These are phyloP conservation scores for Ceratina japonica DNA, from an alignment of 1,140 invertebrate species.

Conservation along the genomic window DNA sequence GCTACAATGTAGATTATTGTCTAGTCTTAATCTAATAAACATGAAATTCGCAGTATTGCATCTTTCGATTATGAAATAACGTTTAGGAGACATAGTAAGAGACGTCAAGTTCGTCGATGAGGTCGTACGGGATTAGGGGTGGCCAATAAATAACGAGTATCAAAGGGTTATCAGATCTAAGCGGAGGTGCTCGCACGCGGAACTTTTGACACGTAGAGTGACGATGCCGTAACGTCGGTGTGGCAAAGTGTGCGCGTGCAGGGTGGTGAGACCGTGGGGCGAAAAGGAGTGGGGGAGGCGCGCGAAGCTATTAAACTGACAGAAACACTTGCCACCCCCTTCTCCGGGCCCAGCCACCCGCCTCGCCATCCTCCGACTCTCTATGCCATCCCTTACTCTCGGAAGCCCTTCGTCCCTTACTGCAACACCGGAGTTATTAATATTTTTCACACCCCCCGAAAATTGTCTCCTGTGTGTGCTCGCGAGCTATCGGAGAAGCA, in stretches of 20 bases:
- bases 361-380: slow-evolving; percentile 54
- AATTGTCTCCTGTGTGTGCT: slow-evolving; percentile 74
- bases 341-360: slow-evolving; percentile 48
- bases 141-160: slow-evolving; percentile 68
- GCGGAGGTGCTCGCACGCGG: slow-evolving; percentile 67
- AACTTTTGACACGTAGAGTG: slow-evolving; percentile 78
- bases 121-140: slow-evolving; percentile 22
- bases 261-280: slow-evolving; percentile 54
- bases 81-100: slow-evolving; percentile 6
- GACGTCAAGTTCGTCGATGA: slow-evolving; percentile 29
- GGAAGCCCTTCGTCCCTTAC: slow-evolving; percentile 63
- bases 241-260: slow-evolving; percentile 66
- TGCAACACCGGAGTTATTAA: slow-evolving; percentile 73
- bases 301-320: slow-evolving; percentile 80
- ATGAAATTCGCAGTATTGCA: not conserved
- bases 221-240: slow-evolving; percentile 75
- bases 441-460: slow-evolving; percentile 75
- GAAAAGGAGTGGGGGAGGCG: slow-evolving; percentile 47
- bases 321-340: slow-evolving; percentile 80
- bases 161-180: slow-evolving; percentile 77
- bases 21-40: no score
- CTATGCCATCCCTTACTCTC: slow-evolving; percentile 63
- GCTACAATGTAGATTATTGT: not conserved
- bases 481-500: slow-evolving; percentile 62
- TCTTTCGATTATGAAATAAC: no score